These are phyloP conservation scores for Emys orbicularis DNA, from an alignment of 2,797 vertebrate species.

Conservation along the genomic window DNA sequence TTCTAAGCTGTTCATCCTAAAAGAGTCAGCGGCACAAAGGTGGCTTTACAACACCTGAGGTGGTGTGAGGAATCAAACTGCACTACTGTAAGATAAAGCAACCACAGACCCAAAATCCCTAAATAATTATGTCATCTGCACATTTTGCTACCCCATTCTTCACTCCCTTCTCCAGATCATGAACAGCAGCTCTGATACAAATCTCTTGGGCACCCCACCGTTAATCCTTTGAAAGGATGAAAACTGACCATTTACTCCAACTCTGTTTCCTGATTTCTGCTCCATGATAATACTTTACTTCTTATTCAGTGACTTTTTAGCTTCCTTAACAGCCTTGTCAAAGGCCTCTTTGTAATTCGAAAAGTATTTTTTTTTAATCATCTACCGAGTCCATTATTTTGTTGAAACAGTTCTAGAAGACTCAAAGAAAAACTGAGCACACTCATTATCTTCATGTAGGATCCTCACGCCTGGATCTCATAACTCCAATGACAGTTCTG, in stretches of 20 bases:
- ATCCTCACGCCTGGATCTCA: no score
- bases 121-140: neutral
- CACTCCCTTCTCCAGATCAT: neutral
- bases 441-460: no score
- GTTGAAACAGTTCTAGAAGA: neutral
- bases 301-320: neutral
- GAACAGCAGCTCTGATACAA: neutral
- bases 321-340: neutral
- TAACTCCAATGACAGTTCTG: no score
- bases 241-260: neutral
- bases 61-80: neutral
- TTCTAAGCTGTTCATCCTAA: neutral
- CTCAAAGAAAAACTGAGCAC: neutral
- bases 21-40: neutral
- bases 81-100: neutral
- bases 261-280: neutral
- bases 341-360: neutral
- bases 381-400: neutral
- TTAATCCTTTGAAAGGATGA: neutral
- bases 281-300: neutral
- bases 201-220: neutral
- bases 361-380: no score
- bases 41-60: neutral
- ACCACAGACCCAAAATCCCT: neutral
- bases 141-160: neutral